A percentile compares a stretch with the other conserved stretches of the same genome.
These are phyloP conservation scores for Drosophila borborema DNA, from an alignment of 2,888 invertebrate genomes.

Conservation along the genomic window DNA sequence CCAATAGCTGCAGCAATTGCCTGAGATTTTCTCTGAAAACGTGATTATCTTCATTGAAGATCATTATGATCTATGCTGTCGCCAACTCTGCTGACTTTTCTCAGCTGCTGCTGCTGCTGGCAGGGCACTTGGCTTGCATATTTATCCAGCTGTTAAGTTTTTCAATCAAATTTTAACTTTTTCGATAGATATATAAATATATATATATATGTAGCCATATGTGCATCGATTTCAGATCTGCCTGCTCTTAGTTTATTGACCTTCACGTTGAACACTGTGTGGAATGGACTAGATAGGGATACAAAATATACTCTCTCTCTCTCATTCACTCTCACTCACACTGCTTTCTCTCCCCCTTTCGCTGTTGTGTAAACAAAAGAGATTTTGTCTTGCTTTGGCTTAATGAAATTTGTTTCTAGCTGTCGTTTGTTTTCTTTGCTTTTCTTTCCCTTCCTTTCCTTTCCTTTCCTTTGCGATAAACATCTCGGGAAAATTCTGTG, in stretches of 20 bases:
- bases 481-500: conserved; percentile 23
- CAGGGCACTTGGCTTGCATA: conserved; percentile 35
- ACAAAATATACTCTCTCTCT: conserved; percentile 17
- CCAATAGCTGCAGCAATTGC: conserved; percentile 23
- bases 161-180: conserved; percentile 53
- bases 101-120: conserved; percentile 25
- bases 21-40: conserved; percentile 29
- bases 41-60: conserved; percentile 11
- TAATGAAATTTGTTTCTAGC: conserved; percentile 27
- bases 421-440: conserved; percentile 9
- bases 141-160: conserved; percentile 74
- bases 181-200: conserved; percentile 38
- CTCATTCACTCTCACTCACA: not conserved
- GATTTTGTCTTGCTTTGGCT: conserved; percentile 20
- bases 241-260: conserved; percentile 69
- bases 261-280: conserved; percentile 47
- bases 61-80: conserved; percentile 26
- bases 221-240: conserved; percentile 23
- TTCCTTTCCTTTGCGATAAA: conserved; percentile 23
- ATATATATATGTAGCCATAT: conserved; percentile 39
- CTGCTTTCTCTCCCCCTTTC: conserved; percentile 6
- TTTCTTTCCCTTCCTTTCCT: conserved; percentile 7
- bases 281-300: not conserved
- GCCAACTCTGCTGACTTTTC: conserved; percentile 50
- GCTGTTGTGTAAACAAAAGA: conserved; percentile 59